Base-by-base conservation (phyloP, 2,797 vertebrate species). In the Danio aesculapii region DNA sequence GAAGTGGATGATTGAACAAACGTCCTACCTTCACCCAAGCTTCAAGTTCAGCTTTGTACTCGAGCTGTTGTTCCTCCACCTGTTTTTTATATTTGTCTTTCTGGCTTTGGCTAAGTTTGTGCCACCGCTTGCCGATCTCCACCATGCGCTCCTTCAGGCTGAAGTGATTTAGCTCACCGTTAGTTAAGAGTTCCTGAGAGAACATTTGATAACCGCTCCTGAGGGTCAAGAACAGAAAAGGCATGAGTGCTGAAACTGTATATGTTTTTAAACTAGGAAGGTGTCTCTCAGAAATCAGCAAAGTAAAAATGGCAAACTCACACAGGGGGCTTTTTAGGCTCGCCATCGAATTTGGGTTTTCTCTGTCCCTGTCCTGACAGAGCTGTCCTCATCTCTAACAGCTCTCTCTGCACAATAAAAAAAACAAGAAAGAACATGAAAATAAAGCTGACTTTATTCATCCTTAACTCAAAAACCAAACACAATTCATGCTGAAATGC, bases 201-300 rank as follows among this genome's bases (percentile, higher is more conserved):
- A 95, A 95, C 95, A 95, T 95, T 90, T 95, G 94, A 82, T 95
- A 95, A 8, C 95, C 94, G 16, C 94, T 95, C 91, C 94, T 95
- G 72, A 49, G 71, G 21, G 19, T 10, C 13, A 46, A 70, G 19
- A 77, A 3, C 53, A 55, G 16, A 67, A 83, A 77, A 83, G 74
- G 73, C 0, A 8, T 7, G 6, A 57, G 1, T 0, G 79, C 5
- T 14, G 12, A 13, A 39, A n/a, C 30, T 1, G 30, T 30, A 30
- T 30, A 1, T 30, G 30, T 17, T 16, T 57, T 46, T 47, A 14
- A 14, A 17, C 41, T 57, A 19, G 11, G 1, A 43, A 19, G 14
- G 4, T 8, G 2, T 19, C 6, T 68, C 49, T 5, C 3, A 49
- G 9, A 8, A 62, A 52, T 5, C 6, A 46, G 57, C 10, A 19